A percentile compares a stretch with the other conserved stretches of the same genome.
phyloP scores from a whole-genome alignment of 2,797 vertebrate species.

The Phaenicophaeus curvirostris region DNA sequence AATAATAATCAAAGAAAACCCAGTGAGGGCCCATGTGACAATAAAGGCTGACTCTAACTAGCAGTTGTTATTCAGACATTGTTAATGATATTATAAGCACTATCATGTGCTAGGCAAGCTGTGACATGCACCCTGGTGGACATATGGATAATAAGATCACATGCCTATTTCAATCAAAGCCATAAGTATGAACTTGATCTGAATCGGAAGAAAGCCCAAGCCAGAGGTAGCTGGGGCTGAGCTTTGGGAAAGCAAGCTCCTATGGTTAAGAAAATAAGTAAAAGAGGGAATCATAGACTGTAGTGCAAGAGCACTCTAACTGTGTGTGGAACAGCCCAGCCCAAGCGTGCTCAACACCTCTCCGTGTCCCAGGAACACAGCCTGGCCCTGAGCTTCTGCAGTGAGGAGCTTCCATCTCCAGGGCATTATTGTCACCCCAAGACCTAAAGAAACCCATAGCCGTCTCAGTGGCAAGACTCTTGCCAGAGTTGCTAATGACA shows the following conservation, averaged over 20 bases:
- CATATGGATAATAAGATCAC: slow-evolving; percentile 72
- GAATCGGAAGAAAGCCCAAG: slow-evolving; percentile 43
- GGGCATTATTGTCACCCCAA: background rate
- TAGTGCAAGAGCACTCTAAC: background rate
- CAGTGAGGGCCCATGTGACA: slow-evolving; percentile 18
- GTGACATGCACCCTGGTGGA: slow-evolving; percentile 60
- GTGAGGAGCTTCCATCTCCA: background rate
- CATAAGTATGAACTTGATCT: slow-evolving; percentile 42
- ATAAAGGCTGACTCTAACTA: slow-evolving; percentile 55
- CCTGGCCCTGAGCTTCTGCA: background rate
- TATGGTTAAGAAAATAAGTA: background rate
- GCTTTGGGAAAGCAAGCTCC: background rate
- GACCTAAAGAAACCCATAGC: background rate
- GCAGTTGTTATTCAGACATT: slow-evolving; percentile 66
- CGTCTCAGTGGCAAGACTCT: background rate
- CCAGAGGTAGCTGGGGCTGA: background rate
- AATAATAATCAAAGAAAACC: slow-evolving; percentile 36
- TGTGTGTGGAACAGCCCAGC: background rate
- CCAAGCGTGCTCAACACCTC: background rate
- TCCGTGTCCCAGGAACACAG: background rate
- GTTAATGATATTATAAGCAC: slow-evolving; percentile 71
- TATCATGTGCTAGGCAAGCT: slow-evolving; percentile 72
- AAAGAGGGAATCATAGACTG: background rate
- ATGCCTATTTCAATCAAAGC: slow-evolving; percentile 65
- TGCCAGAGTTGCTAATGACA: background rate